Base-by-base conservation (phyloP, 1,140 invertebrate genomes). In the Drosophila biarmipes region DNA sequence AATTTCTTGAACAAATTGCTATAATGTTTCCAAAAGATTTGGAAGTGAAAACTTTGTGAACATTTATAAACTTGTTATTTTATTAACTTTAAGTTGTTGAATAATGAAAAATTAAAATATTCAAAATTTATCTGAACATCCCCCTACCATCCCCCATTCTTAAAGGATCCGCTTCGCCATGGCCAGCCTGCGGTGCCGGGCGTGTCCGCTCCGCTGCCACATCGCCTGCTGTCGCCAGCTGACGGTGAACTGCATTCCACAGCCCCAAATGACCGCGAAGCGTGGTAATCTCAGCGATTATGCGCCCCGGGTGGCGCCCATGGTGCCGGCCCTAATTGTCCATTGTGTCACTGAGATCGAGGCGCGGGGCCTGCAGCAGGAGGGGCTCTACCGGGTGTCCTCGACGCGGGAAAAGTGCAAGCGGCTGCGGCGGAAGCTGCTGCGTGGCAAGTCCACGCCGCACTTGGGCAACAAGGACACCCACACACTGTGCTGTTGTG, bases 321-420 rank as follows among this genome's bases (percentile, higher is more conserved):
- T 98, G 96, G 96, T 99, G 48, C 98, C 98, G 7, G 96, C 97
- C 0, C 86, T 99, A 4, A 94, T 99, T 67, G 96, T 99, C 37
- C 98, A 99, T 90, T 99, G 98, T 91, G 95, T 98, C 15, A 98
- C 97, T 78, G 98, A 99, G 52, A 90, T 99, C 24, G 98, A 99
- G 93, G 92, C 94, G 2, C 92, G 97, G 21, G 98, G 96, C 0
- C 92, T 99, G 37, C 94, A 92, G 14, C 97, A 98, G 93, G 94
- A 96, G 37, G 98, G 98, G 6, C 93, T 99, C 1, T 99, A 99
- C 92, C 95, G 98, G 46, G 94, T 99, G 31, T 96, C 97, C 58
- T 98, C 98, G 35, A 95, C 96, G 5, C 95, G 96, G 12, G 94
- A 94, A 69, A 97, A 98, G 58, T 96, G 98, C 2, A 98, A 97